A percentile compares a stretch with the other conserved stretches of the same genome.
Conservation (phyloP, 2,888 invertebrate species). For the Tortrix viridana region DNA sequence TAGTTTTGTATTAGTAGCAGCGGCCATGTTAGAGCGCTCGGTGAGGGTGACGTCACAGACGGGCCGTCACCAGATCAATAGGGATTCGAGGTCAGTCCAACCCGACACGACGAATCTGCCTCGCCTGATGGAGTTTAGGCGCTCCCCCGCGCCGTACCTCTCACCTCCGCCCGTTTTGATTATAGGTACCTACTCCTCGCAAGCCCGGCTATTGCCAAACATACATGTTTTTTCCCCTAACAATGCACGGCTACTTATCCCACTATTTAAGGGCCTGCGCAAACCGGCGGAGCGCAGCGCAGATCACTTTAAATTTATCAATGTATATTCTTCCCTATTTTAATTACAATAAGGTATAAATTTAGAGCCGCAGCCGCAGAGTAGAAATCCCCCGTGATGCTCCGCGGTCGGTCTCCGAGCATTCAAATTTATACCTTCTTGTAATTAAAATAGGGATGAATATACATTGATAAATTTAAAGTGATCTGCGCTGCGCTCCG, state of each 20-base stretch:
- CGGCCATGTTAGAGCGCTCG: slow-evolving; percentile 51
- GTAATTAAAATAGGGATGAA: too few relatives aligned
- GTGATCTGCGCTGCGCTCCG: too few relatives aligned
- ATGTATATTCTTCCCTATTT: too few relatives aligned
- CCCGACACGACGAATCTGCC: slow-evolving; percentile 58
- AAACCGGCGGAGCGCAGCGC: too few relatives aligned
- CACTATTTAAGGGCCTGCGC: too few relatives aligned
- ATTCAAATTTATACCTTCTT: too few relatives aligned
- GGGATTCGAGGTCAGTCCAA: slow-evolving; percentile 75
- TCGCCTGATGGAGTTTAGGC: slow-evolving; percentile 54
- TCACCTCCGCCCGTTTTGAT: slow-evolving; percentile 38
- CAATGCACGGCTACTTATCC: slow-evolving; percentile 30
- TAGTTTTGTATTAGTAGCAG: slow-evolving; percentile 34
- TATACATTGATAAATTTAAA: too few relatives aligned
- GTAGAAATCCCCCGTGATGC: too few relatives aligned
- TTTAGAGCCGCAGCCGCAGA: too few relatives aligned
- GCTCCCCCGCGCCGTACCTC: slow-evolving; percentile 44
- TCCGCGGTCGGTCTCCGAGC: too few relatives aligned
- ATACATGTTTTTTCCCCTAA: slow-evolving; percentile 33
- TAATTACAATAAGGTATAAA: too few relatives aligned
- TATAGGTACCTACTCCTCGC: slow-evolving; percentile 28
- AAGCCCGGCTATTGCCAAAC: slow-evolving; percentile 30
- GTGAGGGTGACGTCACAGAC: slow-evolving; percentile 66
- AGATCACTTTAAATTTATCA: too few relatives aligned
- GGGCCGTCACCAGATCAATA: slow-evolving; percentile 76